Evolutionary conservation across 2,113 vertebrate species (phyloP).

Genomic region (Benitochromis conjunctus): DNA sequence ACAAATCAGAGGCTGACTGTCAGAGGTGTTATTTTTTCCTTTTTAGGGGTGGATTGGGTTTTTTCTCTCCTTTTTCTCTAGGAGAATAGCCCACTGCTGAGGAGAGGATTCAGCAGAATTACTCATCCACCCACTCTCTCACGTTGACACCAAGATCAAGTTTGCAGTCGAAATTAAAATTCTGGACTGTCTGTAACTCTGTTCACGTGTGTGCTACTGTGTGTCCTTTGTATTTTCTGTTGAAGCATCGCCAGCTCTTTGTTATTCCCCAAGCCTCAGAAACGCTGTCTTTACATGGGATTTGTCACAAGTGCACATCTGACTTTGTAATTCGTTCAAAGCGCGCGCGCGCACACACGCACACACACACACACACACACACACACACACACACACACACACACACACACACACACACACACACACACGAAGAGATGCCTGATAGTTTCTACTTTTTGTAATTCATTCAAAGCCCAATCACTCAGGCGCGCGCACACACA

Average conservation of each 20-base stretch:
- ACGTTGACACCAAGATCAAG: conserved; percentile 19
- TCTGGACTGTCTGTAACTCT: not conserved
- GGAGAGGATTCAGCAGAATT: conserved; percentile 4
- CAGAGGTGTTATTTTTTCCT: not conserved
- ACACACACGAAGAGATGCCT: not conserved
- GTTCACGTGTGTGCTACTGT: not conserved
- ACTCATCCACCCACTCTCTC: conserved; percentile 14
- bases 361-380: not conserved
- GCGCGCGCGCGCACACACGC: not conserved
- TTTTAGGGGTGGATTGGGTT: not conserved
- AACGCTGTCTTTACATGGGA: conserved; percentile 37
- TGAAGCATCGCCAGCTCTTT: conserved; percentile 15
- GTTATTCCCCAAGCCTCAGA: conserved; percentile 41
- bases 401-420: not conserved
- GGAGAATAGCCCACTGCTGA: not conserved
- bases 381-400: not conserved
- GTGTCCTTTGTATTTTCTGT: not conserved
- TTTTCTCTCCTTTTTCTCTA: not conserved
- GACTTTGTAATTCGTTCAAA: conserved; percentile 54
- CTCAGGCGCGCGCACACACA: not conserved
- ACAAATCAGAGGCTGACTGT: not conserved
- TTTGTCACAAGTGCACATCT: conserved; percentile 58
- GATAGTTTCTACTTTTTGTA: conserved; percentile 9
- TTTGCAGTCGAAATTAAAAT: conserved; percentile 30
- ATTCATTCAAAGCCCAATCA: conserved; percentile 31